These are phyloP conservation scores for Lymantria dispar DNA, from an alignment of 2,888 invertebrate genomes.

Conservation along the genomic window DNA sequence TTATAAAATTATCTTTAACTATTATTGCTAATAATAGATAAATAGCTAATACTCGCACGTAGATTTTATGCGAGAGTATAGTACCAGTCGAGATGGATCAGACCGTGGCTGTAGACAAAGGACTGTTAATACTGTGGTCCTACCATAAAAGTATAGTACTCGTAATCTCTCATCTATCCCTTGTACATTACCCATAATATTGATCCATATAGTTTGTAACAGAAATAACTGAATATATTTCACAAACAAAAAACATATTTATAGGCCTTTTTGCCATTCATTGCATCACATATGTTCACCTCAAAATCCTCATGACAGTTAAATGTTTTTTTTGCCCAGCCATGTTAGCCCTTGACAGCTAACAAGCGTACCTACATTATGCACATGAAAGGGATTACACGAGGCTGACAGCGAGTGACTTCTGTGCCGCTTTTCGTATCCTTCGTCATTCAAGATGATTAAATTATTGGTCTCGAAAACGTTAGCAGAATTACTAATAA, in stretches of 20 bases:
- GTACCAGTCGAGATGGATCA: too few relatives aligned
- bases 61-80: too few relatives aligned
- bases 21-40: too few relatives aligned
- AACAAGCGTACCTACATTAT: conserved; percentile 23
- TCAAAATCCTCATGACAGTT: conserved; percentile 23
- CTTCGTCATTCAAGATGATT: conserved; percentile 27
- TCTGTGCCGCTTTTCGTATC: conserved; percentile 11
- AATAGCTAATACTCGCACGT: too few relatives aligned
- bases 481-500: conserved; percentile 1
- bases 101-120: too few relatives aligned
- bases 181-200: too few relatives aligned
- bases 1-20: too few relatives aligned
- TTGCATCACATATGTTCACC: conserved; percentile 16
- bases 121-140: too few relatives aligned
- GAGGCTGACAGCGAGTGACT: conserved; percentile 20
- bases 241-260: background rate
- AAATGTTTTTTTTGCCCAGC: conserved; percentile 17
- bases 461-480: conserved; percentile 22
- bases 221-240: background rate
- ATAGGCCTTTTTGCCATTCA: background rate
- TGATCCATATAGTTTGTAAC: too few relatives aligned
- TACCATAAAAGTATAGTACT: too few relatives aligned
- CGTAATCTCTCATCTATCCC: too few relatives aligned
- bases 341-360: conserved; percentile 12
- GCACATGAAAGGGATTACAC: conserved; percentile 16